Evolutionary conservation across 1,140 invertebrate genomes (phyloP).

Genomic region (Thaumetopoea pityocampa): DNA sequence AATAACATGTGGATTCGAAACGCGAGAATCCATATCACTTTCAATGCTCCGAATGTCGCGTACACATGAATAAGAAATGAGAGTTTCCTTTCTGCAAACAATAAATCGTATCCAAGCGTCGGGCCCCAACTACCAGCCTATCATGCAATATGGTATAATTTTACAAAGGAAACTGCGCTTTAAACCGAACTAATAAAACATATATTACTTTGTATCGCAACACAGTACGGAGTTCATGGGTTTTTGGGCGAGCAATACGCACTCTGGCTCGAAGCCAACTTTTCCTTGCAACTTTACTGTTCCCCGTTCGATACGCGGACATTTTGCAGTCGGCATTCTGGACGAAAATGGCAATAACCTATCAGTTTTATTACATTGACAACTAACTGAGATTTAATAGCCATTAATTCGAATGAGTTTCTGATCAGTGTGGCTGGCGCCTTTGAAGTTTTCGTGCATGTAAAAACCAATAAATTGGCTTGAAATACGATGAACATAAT

Average conservation of each 20-base stretch:
- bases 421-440: constrained; percentile 6
- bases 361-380: constrained; percentile 46
- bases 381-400: constrained; percentile 22
- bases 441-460: constrained; percentile 12
- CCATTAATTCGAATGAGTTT: constrained; percentile 13
- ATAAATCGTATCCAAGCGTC: constrained; percentile 37
- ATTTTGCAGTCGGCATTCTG: constrained; percentile 50
- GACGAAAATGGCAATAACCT: constrained; percentile 61
- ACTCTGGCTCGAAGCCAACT: constrained; percentile 52
- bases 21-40: constrained; percentile 28
- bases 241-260: constrained; percentile 23
- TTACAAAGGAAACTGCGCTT: too few species aligned
- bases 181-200: too few species aligned
- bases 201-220: too few species aligned
- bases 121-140: too few species aligned
- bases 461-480: constrained; percentile 4
- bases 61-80: constrained; percentile 50
- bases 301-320: constrained; percentile 46
- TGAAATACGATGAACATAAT: constrained; percentile 11
- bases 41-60: constrained; percentile 32
- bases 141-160: too few species aligned
- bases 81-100: constrained; percentile 56
- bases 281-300: constrained; percentile 63
- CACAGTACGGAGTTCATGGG: too few species aligned
- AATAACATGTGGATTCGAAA: constrained; percentile 4